phyloP scores from a whole-genome alignment of 2,888 invertebrate species.

The Polylopha cassiicola region DNA sequence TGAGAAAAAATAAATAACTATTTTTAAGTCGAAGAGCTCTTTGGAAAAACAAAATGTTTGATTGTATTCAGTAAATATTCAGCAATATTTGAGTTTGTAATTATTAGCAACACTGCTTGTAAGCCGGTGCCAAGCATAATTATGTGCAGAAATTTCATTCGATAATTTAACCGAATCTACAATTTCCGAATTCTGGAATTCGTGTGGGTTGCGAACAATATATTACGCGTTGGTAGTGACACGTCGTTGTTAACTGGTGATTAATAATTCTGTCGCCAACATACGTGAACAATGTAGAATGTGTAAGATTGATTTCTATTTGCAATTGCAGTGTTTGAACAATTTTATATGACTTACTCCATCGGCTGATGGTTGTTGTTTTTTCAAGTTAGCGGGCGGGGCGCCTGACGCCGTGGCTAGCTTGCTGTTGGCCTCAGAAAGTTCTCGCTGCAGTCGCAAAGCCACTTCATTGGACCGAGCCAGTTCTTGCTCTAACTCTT shows the following conservation, averaged over 20 bases:
- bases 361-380: constrained; percentile 77
- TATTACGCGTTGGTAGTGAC: constrained; percentile 23
- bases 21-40: too few species aligned
- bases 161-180: constrained; percentile 11
- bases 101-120: too few species aligned
- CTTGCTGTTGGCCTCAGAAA: constrained; percentile 81
- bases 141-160: constrained; percentile 5
- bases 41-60: too few species aligned
- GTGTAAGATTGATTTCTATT: constrained; percentile 1
- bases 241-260: constrained; percentile 16
- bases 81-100: not conserved
- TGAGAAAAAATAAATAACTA: too few species aligned
- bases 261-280: constrained; percentile 11
- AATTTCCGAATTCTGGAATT: constrained; percentile 8
- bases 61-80: too few species aligned
- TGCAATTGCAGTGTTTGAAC: not conserved
- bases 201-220: constrained; percentile 17
- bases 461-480: constrained; percentile 86
- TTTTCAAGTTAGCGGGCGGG: constrained; percentile 71
- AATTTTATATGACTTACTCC: constrained; percentile 57
- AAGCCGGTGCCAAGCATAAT: too few species aligned
- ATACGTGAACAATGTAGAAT: constrained; percentile 6
- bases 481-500: constrained; percentile 91
- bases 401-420: constrained; percentile 60
- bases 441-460: constrained; percentile 81